Conservation (phyloP, 1,140 invertebrate genomes). For the Drosophila miranda region DNA sequence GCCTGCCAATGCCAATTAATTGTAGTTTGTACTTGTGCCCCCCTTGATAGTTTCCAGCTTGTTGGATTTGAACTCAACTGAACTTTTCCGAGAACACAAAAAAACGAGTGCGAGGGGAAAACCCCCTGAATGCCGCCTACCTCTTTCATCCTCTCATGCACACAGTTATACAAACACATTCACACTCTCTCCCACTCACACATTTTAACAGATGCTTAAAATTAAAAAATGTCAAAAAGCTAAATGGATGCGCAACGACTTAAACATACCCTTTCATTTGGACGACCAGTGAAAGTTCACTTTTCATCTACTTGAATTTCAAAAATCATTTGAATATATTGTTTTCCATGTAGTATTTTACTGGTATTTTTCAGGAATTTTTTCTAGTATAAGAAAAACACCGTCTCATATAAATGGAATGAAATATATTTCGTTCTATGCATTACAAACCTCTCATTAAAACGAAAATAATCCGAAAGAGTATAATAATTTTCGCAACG, state of each 20-base stretch:
- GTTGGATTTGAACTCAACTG: conserved; percentile 77
- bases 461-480: too few species aligned
- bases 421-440: too few species aligned
- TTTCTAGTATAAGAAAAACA: too few species aligned
- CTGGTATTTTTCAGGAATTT: not conserved
- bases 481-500: conserved; percentile 44
- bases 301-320: too few species aligned
- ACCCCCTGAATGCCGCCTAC: conserved; percentile 1
- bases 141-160: not conserved
- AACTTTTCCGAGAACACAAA: conserved; percentile 65
- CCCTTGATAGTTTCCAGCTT: conserved; percentile 76
- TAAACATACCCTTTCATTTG: too few species aligned
- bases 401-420: too few species aligned
- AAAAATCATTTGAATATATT: conserved; percentile 5
- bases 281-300: too few species aligned
- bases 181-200: conserved; percentile 25
- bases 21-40: conserved; percentile 32
- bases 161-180: conserved; percentile 1
- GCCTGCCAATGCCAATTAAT: conserved; percentile 67
- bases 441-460: too few species aligned
- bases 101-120: conserved; percentile 40
- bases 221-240: conserved; percentile 32
- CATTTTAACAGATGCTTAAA: conserved; percentile 67
- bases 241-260: too few species aligned
- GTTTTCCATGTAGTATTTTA: not conserved